These are phyloP conservation scores for Rhingia campestris DNA, from an alignment of 2,888 invertebrate genomes.

Conservation along the genomic window DNA sequence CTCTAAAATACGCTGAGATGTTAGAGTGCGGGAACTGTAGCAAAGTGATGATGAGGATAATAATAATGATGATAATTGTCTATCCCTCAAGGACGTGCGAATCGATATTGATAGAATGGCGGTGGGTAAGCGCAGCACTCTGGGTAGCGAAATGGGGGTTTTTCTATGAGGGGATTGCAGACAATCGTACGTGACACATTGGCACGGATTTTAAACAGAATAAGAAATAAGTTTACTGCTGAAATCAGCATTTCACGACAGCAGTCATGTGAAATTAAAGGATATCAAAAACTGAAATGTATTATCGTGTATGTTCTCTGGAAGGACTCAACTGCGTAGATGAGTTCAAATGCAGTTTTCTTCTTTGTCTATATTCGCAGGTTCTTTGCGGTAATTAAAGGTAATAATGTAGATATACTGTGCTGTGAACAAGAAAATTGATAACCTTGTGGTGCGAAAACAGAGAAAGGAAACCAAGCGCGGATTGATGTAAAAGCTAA, in stretches of 20 bases:
- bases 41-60: constrained; percentile 47
- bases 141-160: not conserved
- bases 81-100: constrained; percentile 56
- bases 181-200: constrained; percentile 44
- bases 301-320: not conserved
- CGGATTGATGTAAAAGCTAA: too few species aligned
- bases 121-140: not conserved
- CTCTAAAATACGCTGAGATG: not conserved
- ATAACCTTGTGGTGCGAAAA: not conserved
- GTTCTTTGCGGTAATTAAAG: constrained; percentile 8
- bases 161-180: constrained; percentile 11
- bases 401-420: constrained; percentile 3
- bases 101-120: constrained; percentile 39
- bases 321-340: not conserved
- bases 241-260: constrained; percentile 39
- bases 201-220: constrained; percentile 8
- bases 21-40: not conserved
- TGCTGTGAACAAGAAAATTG: not conserved
- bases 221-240: constrained; percentile 18
- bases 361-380: not conserved
- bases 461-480: too few species aligned
- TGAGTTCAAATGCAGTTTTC: constrained; percentile 6
- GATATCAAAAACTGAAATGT: constrained; percentile 9
- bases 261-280: constrained; percentile 7
- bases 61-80: constrained; percentile 60